These are phyloP conservation scores for Chlorodrepanis virens DNA, from an alignment of 2,113 vertebrate species.

Conservation along the genomic window DNA sequence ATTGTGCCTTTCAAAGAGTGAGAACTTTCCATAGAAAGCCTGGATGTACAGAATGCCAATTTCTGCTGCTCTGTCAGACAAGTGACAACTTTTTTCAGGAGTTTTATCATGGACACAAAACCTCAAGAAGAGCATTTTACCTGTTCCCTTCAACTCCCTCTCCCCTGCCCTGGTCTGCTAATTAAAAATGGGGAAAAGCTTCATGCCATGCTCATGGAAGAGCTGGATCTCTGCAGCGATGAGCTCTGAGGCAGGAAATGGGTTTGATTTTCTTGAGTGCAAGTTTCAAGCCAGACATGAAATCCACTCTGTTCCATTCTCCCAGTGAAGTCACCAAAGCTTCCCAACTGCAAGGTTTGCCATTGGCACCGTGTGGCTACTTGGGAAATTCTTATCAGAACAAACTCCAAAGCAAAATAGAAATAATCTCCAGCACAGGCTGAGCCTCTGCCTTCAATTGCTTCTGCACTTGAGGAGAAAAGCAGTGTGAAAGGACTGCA, in stretches of 20 bases:
- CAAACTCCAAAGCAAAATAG: conserved; percentile 7
- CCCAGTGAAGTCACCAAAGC: neutral
- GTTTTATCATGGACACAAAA: neutral
- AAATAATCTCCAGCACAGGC: neutral
- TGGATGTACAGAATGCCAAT: neutral
- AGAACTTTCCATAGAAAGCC: neutral
- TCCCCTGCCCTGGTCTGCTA: neutral
- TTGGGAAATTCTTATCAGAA: neutral
- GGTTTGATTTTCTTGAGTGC: neutral
- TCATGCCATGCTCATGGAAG: neutral
- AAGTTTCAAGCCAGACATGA: neutral
- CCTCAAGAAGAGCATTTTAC: neutral
- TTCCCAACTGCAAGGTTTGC: neutral
- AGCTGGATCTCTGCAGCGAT: neutral
- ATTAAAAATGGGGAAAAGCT: neutral
- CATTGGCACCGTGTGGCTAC: neutral
- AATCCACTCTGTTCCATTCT: neutral
- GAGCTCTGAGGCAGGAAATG: neutral
- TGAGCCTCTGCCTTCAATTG: conserved; percentile 28
- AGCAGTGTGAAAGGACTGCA: neutral
- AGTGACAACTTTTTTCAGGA: neutral
- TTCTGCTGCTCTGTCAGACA: neutral
- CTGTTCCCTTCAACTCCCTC: neutral
- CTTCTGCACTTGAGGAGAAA: neutral
- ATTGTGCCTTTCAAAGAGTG: neutral